Conservation (phyloP, 2,888 invertebrate species). For the Drepanosiphum platanoidis region DNA sequence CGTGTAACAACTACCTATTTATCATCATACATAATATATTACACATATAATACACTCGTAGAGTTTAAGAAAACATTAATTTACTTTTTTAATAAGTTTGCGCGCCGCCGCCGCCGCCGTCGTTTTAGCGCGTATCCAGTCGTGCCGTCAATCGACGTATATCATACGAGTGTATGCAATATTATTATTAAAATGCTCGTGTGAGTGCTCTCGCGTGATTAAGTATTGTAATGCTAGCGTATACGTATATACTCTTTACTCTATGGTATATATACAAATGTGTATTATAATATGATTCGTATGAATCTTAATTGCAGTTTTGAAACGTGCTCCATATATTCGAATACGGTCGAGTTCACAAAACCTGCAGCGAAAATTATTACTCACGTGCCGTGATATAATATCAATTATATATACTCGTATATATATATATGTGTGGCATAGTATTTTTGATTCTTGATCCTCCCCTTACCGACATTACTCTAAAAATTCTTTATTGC, state of each 20-base stretch:
- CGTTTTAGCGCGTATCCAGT: not conserved
- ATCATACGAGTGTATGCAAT: not conserved
- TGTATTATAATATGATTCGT: not conserved
- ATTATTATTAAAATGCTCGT: not conserved
- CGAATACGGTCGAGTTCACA: not conserved
- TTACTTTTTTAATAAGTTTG: slow-evolving; percentile 6
- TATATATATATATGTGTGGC: too few species aligned
- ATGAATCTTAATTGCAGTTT: not conserved
- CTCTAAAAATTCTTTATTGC: too few species aligned
- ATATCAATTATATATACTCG: too few species aligned
- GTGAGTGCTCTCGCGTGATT: not conserved
- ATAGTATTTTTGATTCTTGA: too few species aligned
- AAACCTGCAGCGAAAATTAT: not conserved
- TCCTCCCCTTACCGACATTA: too few species aligned
- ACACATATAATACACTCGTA: not conserved
- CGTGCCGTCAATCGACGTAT: not conserved
- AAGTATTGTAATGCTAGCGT: not conserved
- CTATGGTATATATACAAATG: too few species aligned
- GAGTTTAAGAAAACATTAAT: not conserved
- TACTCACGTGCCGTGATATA: too few species aligned
- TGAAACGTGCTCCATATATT: not conserved
- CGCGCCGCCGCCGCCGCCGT: not conserved
- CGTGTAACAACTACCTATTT: too few species aligned
- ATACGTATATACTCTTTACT: not conserved
- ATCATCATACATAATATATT: not conserved